These are phyloP conservation scores for Potorous gilbertii DNA, from an alignment of 2,797 vertebrate genomes.

Conservation along the genomic window DNA sequence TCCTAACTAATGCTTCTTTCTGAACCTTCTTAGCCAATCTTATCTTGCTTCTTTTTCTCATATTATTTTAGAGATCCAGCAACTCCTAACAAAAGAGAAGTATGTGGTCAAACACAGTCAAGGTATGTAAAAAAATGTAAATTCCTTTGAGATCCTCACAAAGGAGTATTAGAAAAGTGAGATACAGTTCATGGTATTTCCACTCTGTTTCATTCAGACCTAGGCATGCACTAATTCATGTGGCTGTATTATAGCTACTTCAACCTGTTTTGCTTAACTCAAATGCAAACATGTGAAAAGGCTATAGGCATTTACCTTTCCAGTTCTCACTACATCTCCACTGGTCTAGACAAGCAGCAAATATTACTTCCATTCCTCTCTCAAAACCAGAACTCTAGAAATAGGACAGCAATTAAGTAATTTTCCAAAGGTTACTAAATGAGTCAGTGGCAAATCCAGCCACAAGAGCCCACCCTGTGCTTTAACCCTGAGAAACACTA, in stretches of 20 bases:
- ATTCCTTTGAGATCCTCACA: constrained; percentile 1
- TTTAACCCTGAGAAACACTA: constrained; percentile 31
- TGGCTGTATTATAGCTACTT: neutral
- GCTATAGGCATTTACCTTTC: neutral
- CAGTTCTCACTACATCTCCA: neutral
- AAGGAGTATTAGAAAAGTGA: neutral
- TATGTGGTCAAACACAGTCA: constrained; percentile 43
- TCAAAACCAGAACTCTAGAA: constrained; percentile 23
- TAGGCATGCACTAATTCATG: neutral
- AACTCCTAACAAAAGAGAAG: constrained; percentile 9
- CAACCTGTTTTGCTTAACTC: neutral
- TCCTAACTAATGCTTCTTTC: neutral
- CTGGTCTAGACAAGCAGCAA: neutral
- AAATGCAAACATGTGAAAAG: constrained; percentile 1
- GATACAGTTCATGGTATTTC: neutral
- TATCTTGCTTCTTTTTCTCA: constrained; percentile 27
- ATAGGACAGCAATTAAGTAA: constrained; percentile 28
- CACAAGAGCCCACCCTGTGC: neutral
- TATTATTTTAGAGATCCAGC: neutral
- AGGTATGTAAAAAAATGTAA: neutral
- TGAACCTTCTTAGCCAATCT: neutral
- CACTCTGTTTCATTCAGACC: neutral
- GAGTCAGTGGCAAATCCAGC: constrained; percentile 24
- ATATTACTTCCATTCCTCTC: neutral
- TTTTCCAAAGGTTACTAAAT: constrained; percentile 52